Percentiles rank a stretch among this genome's conserved stretches.
These are phyloP conservation scores for Timandra comae DNA, from an alignment of 2,888 invertebrate species.

Conservation along the genomic window DNA sequence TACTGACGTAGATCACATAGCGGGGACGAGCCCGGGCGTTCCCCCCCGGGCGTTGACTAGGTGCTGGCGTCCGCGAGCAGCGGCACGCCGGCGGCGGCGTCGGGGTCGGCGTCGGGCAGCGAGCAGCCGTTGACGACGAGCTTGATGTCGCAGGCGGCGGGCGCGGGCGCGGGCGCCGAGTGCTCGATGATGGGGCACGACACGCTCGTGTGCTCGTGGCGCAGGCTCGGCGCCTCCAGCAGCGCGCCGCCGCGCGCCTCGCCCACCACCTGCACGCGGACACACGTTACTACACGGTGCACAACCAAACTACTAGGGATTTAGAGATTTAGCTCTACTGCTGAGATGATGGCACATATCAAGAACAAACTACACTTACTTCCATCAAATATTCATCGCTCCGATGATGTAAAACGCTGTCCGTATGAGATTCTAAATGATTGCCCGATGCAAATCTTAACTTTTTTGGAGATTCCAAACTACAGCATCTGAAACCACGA, in stretches of 20 bases:
- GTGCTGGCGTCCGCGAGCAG: constrained; percentile 60
- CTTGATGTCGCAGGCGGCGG: constrained; percentile 48
- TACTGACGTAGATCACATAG: constrained; percentile 71
- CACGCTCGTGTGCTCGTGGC: constrained; percentile 75
- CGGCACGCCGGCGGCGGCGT: constrained; percentile 56
- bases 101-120: constrained; percentile 43
- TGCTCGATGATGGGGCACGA: constrained; percentile 84
- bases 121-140: constrained; percentile 59
- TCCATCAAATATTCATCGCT: constrained; percentile 73
- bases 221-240: constrained; percentile 67
- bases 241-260: constrained; percentile 73
- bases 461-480: constrained; percentile 89
- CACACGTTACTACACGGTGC: not conserved
- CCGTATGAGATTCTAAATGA: constrained; percentile 77
- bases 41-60: constrained; percentile 23
- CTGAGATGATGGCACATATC: too few species aligned
- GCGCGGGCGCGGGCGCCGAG: constrained; percentile 11
- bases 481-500: constrained; percentile 83
- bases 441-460: constrained; percentile 86
- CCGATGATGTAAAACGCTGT: constrained; percentile 66
- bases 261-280: constrained; percentile 70
- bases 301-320: too few species aligned
- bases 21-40: not conserved
- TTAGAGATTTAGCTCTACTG: too few species aligned
- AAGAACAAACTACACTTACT: too few species aligned